A percentile compares a stretch with the other conserved stretches of the same genome.
Conservation (phyloP, 2,113 vertebrate genomes). For the Dromaius novaehollandiae region DNA sequence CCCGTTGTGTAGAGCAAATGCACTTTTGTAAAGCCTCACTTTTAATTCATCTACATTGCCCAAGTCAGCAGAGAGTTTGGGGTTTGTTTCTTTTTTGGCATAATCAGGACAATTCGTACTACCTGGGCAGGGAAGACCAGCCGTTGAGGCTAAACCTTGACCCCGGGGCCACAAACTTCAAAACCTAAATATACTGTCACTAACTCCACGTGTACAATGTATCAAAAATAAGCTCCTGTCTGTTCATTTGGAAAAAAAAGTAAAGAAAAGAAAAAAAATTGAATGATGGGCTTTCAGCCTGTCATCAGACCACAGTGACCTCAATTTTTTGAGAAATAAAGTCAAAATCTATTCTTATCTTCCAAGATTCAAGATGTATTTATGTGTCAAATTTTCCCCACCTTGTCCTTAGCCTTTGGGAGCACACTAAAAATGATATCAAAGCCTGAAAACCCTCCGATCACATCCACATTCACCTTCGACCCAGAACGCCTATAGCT, state of each 20-base stretch:
- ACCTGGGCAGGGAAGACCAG: background rate
- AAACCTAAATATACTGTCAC: slow-evolving; percentile 65
- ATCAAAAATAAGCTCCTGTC: slow-evolving; percentile 47
- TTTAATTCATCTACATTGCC: background rate
- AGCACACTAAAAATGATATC: slow-evolving; percentile 48
- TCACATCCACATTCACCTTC: slow-evolving; percentile 12
- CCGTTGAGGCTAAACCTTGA: slow-evolving; percentile 64
- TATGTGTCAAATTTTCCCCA: slow-evolving; percentile 62
- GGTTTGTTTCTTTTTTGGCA: background rate
- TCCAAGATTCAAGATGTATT: slow-evolving; percentile 73
- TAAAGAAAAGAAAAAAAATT: background rate
- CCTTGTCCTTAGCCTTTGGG: slow-evolving; percentile 65
- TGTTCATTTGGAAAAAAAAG: background rate
- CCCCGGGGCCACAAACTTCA: slow-evolving; percentile 6
- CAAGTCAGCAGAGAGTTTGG: background rate
- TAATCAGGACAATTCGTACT: background rate
- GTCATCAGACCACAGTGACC: slow-evolving; percentile 66
- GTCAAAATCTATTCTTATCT: slow-evolving; percentile 71
- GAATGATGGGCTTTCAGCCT: slow-evolving; percentile 74
- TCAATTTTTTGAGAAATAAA: slow-evolving; percentile 78
- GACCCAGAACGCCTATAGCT: slow-evolving; percentile 18
- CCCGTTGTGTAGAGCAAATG: background rate
- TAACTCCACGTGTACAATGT: slow-evolving; percentile 46
- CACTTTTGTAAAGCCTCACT: background rate
- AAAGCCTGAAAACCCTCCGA: slow-evolving; percentile 14